Base-by-base conservation (phyloP, 2,113 vertebrate species). In the Cynoglossus semilaevis region DNA sequence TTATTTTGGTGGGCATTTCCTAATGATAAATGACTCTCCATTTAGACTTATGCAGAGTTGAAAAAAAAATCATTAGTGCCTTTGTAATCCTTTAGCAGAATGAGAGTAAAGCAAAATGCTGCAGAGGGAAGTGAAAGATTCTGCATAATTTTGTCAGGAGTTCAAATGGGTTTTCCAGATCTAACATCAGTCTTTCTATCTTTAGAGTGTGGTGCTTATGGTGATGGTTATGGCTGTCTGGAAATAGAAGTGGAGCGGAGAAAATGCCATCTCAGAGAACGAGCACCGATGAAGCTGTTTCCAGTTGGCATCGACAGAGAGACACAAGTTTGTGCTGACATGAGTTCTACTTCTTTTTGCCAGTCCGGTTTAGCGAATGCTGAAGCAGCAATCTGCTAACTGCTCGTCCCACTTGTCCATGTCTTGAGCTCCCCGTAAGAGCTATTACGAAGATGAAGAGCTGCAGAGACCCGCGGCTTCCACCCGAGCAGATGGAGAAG, bases 311-410 rank as follows among this genome's bases (percentile, higher is more conserved):
- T 1, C 14, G 63, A 52, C 35, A 49, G 45, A 51, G 40, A 51
- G 66, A 50, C 45, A 54, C 63, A 16, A 40, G 46, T 48, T 54
- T 82, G 77, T 79, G 77, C 82, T 83, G 82, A 86, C 80, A 75
- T 38, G 65, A 57, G 50, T 54, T 29, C 22, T 29, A 50, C 38
- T 70, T 38, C 36, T 72, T 70, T 70, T 75, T 65, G 50, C 77
- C 65, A 51, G 65, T 72, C 55, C 58, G 58, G 69, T 43, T 43
- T 69, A 61, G 59, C 57, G 65, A 62, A 59, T 83, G 83, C 76
- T 84, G 84, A 81, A 72, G 49, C 72, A 72, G 79, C 57, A 10
- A 56, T 88, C 77, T 75, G 57, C 50, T 67, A 81, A 85, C 52
- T 42, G 68, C 72, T 67, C 38, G 53, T 54, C 66, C 41, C 41